Evolutionary conservation across 1,140 invertebrate genomes (phyloP).

Genomic region (Bombyx mori): ASM3026992v2 NC_085112.1:11733001-11733500

Average conservation of each 20-base stretch:
- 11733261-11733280: constrained; percentile 11
- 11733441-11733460: constrained; percentile 51
- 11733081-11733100: too few relatives aligned
- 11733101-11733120: too few relatives aligned
- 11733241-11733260: constrained; percentile 6
- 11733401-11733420: constrained; percentile 35
- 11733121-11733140: neutral
- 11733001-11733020: too few relatives aligned
- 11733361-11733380: constrained; percentile 60
- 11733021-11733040: too few relatives aligned
- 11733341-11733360: constrained; percentile 25
- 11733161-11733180: too few relatives aligned
- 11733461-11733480: constrained; percentile 36
- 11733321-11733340: neutral
- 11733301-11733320: neutral
- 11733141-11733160: neutral
- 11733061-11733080: too few relatives aligned
- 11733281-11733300: constrained; percentile 4
- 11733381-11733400: constrained; percentile 20
- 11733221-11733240: constrained; percentile 1
- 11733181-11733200: too few relatives aligned
- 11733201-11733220: too few relatives aligned
- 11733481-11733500: constrained; percentile 39
- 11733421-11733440: constrained; percentile 30
- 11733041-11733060: too few relatives aligned